Evolutionary conservation across 35 echinoderm and acorn worm genomes (phyloP), one percentile per base, ranked within the genome.

Genomic region (Heliocidaris erythrogramma): DNA sequence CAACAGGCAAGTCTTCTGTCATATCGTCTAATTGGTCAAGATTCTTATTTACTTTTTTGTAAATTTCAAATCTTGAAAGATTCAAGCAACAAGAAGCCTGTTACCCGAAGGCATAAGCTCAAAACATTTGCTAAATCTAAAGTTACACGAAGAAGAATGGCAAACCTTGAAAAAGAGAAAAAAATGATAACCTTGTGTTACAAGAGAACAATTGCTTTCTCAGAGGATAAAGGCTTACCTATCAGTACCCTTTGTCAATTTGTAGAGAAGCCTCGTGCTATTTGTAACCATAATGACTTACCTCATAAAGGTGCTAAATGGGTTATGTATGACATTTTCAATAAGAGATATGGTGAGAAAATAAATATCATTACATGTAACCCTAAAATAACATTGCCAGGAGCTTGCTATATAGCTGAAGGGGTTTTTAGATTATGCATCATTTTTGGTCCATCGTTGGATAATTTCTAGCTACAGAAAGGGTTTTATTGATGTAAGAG

Each of bases 91-190:
- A 86, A 94, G 2, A 94, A 95, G 59, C 65, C 93, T 18, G 50
- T 60, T 49, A 48, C 94, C 88, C 91, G 94, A 48, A 95, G 47
- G 85, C 94, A 96, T 88, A 86, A 95, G 17, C 31, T 97, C 16
- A 94, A 96, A 95, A 97, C 97, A 85, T 96, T 97, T 94, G 59
- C 95, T 14, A 90, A 96, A 85, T 11, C 49, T 9, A 96, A 95
- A 42, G 31, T 96, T 35, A 86, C 93, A 86, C 31, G 91, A 18
- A 86, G 92, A 92, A 94, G 90, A 89, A 90, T 94, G 49, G 65
- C 95, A 14, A 94, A 88, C 17, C 31, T 59, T 49, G 85, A 97
- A 53, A 94, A 97, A 90, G 97, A 97, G 48, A 96, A 95, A 49
- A 49, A 60, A 18, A 47, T 94, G 8, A 94, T 97, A 17, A 97